Conservation (phyloP, 2,888 invertebrate genomes). For the Cryptophagus acutangulus region DNA sequence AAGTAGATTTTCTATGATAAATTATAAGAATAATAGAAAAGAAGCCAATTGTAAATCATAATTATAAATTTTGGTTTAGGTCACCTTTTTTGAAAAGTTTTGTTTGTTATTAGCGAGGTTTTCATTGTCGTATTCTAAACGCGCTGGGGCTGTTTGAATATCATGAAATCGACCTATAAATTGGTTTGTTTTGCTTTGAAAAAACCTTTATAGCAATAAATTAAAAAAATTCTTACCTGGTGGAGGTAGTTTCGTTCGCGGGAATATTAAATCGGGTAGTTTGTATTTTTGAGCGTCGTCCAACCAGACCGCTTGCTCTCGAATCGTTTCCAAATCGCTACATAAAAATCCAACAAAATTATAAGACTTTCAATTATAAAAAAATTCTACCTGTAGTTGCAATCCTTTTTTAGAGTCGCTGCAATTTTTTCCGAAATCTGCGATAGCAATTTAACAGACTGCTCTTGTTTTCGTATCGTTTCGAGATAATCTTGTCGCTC, state of each 20-base stretch:
- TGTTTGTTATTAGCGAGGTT: constrained; percentile 26
- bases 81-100: constrained; percentile 29
- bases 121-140: constrained; percentile 39
- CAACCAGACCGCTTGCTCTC: constrained; percentile 66
- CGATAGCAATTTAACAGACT: constrained; percentile 61
- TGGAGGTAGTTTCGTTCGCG: constrained; percentile 65
- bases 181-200: background rate
- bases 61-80: constrained; percentile 15
- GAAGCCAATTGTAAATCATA: constrained; percentile 15
- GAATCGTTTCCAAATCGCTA: constrained; percentile 65
- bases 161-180: constrained; percentile 36
- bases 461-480: constrained; percentile 69
- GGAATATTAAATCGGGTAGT: constrained; percentile 62
- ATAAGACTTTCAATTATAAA: constrained; percentile 1
- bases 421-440: constrained; percentile 63
- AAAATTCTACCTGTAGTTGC: constrained; percentile 60
- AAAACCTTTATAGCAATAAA: background rate
- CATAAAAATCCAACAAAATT: constrained; percentile 19
- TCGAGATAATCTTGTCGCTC: constrained; percentile 80
- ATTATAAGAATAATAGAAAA: constrained; percentile 8
- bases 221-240: constrained; percentile 47
- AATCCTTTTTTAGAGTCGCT: constrained; percentile 65
- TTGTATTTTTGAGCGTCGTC: constrained; percentile 68
- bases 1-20: background rate
- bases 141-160: constrained; percentile 48